phyloP scores from a whole-genome alignment of 2,797 vertebrate species.

The Tympanoctomys barrerae region DNA sequence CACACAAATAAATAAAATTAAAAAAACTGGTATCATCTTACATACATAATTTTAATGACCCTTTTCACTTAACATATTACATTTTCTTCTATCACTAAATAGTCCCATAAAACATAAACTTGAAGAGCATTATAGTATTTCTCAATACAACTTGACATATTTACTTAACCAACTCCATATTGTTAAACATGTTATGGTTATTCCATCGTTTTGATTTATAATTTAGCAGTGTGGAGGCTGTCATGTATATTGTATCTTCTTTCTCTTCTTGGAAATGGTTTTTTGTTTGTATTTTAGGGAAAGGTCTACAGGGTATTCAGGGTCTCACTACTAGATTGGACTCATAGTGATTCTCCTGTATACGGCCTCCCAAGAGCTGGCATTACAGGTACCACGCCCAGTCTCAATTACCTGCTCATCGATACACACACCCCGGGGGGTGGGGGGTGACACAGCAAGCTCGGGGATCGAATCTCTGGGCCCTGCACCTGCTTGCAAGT shows the following conservation, averaged over 20 bases:
- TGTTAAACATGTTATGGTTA: conserved; percentile 18
- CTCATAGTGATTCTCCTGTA: no score
- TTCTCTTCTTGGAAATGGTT: background rate
- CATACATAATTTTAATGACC: conserved; percentile 6
- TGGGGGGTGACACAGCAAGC: no score
- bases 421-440: no score
- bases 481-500: no score
- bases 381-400: no score
- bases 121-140: background rate
- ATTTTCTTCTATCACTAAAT: conserved; percentile 20
- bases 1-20: no score
- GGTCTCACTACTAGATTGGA: no score
- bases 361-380: no score
- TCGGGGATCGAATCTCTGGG: no score
- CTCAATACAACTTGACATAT: background rate
- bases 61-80: conserved; percentile 8
- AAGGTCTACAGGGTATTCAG: no score
- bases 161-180: background rate
- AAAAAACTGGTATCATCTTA: background rate
- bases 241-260: background rate
- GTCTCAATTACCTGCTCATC: no score
- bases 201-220: conserved; percentile 13
- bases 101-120: conserved; percentile 7
- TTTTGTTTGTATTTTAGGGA: no score
- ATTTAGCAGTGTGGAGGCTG: background rate